A percentile compares a stretch with the other conserved stretches of the same genome.
phyloP scores from a whole-genome alignment of 2,113 vertebrate species.

The Myiozetetes cayanensis region DNA sequence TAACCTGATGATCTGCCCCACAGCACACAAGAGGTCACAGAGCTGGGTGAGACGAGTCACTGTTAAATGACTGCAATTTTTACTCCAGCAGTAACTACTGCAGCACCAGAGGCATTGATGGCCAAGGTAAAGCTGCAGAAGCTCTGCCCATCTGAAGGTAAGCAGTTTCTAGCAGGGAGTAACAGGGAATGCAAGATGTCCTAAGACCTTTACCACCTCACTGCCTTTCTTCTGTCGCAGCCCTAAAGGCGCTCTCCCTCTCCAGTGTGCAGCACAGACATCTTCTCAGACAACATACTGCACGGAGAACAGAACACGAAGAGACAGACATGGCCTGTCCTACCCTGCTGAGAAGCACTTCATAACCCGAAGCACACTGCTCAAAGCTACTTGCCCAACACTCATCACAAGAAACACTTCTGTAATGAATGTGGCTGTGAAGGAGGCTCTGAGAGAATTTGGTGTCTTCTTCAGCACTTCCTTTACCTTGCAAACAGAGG shows the following conservation, averaged over 20 bases:
- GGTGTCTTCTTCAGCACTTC: slow-evolving; percentile 21
- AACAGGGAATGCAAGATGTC: neutral
- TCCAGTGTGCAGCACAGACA: neutral
- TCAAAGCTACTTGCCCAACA: neutral
- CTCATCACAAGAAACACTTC: neutral
- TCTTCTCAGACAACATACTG: rapidly evolving
- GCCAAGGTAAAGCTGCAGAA: neutral
- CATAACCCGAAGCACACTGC: neutral
- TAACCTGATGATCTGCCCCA: neutral
- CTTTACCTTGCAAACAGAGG: slow-evolving; percentile 51
- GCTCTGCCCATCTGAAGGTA: neutral
- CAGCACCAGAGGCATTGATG: neutral
- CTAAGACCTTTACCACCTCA: neutral
- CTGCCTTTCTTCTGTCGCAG: rapidly evolving
- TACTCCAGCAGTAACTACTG: neutral
- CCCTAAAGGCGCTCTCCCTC: neutral
- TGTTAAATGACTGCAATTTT: neutral
- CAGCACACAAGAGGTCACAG: neutral
- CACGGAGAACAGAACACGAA: neutral
- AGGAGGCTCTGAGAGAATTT: neutral
- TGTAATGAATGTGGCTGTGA: neutral
- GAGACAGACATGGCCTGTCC: neutral
- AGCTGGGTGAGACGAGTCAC: neutral
- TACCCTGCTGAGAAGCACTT: neutral
- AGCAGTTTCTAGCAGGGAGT: neutral